Percentiles rank a stretch among this genome's conserved stretches.
Evolutionary conservation across 2,797 vertebrate genomes (phyloP).

Genomic region (Vipera ursinii): DNA sequence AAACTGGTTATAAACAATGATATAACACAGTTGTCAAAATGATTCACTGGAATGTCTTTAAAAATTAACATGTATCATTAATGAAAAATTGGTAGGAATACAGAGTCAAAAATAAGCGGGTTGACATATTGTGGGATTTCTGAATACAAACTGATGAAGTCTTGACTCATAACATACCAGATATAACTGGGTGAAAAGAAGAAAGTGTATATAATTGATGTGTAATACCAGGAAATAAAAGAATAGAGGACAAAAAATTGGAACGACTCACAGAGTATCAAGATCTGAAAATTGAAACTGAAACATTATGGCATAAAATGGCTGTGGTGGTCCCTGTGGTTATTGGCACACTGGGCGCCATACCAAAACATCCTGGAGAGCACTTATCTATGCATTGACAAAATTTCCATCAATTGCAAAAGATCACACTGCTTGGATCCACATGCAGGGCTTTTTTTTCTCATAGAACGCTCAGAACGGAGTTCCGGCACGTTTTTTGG

Average conservation of each 20-base stretch:
- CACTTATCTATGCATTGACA: neutral
- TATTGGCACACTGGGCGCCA: neutral
- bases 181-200: neutral
- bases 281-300: neutral
- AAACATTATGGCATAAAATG: neutral
- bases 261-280: neutral
- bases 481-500: too few relatives aligned
- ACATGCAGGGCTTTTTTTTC: neutral
- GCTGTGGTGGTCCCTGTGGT: neutral
- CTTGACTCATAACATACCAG: neutral
- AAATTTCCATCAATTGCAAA: neutral
- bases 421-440: neutral
- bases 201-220: neutral
- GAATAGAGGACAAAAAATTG: neutral
- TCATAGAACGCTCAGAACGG: too few relatives aligned
- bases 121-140: neutral
- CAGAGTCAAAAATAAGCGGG: neutral
- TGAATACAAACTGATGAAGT: neutral
- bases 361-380: neutral
- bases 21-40: neutral
- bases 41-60: neutral
- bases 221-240: neutral
- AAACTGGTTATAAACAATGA: neutral
- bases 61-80: neutral
- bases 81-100: neutral